A percentile compares a stretch with the other conserved stretches of the same genome.
Evolutionary conservation across 2,113 vertebrate species (phyloP).

Genomic region (Peromyscus maniculatus): DNA sequence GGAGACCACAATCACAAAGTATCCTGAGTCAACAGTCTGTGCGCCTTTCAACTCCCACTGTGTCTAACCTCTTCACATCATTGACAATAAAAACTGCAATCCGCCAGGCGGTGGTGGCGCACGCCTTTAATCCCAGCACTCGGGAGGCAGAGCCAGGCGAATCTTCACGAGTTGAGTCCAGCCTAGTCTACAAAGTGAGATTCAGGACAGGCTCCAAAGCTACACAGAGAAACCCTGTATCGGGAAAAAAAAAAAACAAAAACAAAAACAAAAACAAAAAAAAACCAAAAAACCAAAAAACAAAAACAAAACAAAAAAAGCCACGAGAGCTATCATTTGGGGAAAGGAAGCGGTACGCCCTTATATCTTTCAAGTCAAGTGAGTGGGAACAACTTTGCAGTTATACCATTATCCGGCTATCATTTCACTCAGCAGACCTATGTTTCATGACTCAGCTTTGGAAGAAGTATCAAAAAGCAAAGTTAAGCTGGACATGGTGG

Average conservation of each 20-base stretch:
- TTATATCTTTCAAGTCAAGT: conserved; percentile 56
- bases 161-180: too few species aligned
- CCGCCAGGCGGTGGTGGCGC: too few species aligned
- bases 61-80: neutral
- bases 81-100: conserved; percentile 33
- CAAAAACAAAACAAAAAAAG: too few species aligned
- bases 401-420: neutral
- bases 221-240: too few species aligned
- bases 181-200: too few species aligned
- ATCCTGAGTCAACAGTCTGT: neutral
- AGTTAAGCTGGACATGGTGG: neutral
- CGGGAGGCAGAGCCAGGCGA: too few species aligned
- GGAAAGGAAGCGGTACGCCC: neutral
- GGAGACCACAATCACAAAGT: neutral
- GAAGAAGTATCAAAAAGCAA: conserved; percentile 54
- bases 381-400: neutral
- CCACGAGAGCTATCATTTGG: neutral
- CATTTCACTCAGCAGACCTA: neutral
- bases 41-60: neutral
- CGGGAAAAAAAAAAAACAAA: too few species aligned
- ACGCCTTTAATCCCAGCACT: too few species aligned
- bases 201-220: too few species aligned
- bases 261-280: too few species aligned
- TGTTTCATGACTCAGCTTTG: conserved; percentile 33
- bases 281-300: too few species aligned